Base-by-base conservation (phyloP, 2,113 vertebrate genomes). In the Pseudolaguvia tuberculata region DNA sequence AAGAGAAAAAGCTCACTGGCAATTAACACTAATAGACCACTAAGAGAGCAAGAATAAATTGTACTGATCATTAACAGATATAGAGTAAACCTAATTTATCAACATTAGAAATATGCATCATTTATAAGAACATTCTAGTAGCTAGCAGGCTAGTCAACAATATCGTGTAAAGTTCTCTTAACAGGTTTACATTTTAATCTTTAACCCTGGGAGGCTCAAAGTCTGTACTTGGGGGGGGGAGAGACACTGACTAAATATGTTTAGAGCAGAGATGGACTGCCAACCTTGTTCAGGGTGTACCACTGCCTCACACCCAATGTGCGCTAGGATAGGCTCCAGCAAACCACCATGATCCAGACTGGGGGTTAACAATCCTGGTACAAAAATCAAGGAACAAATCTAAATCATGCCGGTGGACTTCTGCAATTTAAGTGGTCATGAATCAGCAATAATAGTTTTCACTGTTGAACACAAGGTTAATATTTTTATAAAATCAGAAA, bases 1-100 rank as follows among this genome's bases (percentile, higher is more conserved):
- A 65, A 53, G 5, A 71, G 27, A 71, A 71, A 79, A 55, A 35
- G 18, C 12, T 59, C 63, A 68, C 67, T 4, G 23, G 21, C 39
- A 58, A 35, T 51, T 25, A 57, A 65, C 2, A 18, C 1, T n/a
- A 27, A 66, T 23, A 27, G 23, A 66, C 21, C n/a, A 23, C n/a
- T 13, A 23, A 2, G 45, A 25, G 21, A 47, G 21, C 62, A 65
- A 17, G 42, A 47, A 47, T 10, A 48, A 17, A 27, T 17, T 4
- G 25, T 9, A 17, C 13, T 45, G 61, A n/a, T 9, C 20, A 42
- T 13, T n/a, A 62, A n/a, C 14, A 47, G 14, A 2, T 47, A 48
- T 9, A 65, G 61, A 12, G 14, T 15, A 47, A 8, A n/a, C n/a
- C 14, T 29, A 8, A 65, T 47, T 65, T 3, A 65, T 17, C 23